Percentiles rank a stretch among this genome's conserved stretches.
Conservation (phyloP, 2,113 vertebrate species). For the Salminus brasiliensis region DNA sequence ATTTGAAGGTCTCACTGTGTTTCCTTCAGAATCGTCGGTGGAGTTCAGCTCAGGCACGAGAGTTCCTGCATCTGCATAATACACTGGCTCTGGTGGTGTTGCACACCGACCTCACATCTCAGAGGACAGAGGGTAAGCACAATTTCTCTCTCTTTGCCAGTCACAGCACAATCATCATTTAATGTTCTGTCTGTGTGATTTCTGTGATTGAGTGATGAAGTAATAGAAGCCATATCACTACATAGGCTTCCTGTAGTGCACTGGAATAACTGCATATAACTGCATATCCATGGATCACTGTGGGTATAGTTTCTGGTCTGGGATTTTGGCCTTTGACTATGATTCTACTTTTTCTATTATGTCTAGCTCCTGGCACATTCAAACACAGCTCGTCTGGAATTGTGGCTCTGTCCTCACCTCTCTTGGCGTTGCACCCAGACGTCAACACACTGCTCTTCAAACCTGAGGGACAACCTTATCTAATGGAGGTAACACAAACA, state of each 20-base stretch:
- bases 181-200: no score
- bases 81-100: conserved; percentile 90
- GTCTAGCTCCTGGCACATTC: conserved; percentile 83
- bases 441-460: conserved; percentile 89
- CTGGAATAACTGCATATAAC: no score
- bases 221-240: no score
- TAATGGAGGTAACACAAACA: conserved; percentile 85
- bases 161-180: no score
- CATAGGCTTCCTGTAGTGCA: no score
- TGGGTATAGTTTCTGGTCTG: no score
- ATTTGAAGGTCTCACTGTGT: neutral
- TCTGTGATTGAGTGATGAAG: no score
- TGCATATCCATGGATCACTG: no score
- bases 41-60: conserved; percentile 95
- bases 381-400: conserved; percentile 77
- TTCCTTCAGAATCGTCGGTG: conserved; percentile 90
- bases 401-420: conserved; percentile 72
- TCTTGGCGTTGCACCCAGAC: conserved; percentile 87
- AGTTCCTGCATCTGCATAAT: conserved; percentile 96
- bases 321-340: neutral
- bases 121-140: conserved; percentile 86
- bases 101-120: conserved; percentile 86
- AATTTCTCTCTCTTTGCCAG: no score
- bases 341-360: neutral
- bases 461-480: conserved; percentile 90